Evolutionary conservation across 2,888 invertebrate genomes (phyloP).

Genomic region (Molanna angustata): DNA sequence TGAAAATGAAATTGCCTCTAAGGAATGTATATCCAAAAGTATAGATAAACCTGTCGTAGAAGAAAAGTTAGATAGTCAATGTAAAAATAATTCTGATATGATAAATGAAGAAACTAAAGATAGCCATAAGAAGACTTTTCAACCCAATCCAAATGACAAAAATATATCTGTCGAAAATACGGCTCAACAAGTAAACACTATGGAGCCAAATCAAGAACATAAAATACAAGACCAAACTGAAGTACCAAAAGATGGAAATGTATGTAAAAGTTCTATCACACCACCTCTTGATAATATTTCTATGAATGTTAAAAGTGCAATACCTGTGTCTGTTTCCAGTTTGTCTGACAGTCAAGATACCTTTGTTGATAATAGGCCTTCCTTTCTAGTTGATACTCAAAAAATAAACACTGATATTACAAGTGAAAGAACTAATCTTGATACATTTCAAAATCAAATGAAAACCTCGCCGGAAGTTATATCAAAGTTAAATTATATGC

Average conservation of each 20-base stretch:
- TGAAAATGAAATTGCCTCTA: no score
- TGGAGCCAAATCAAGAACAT: neutral
- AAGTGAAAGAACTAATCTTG: neutral
- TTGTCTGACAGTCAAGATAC: neutral
- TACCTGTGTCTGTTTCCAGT: neutral
- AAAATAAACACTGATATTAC: neutral
- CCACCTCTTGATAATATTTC: neutral
- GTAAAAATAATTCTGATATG: neutral
- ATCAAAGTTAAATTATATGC: conserved; percentile 13
- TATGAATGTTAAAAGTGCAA: neutral
- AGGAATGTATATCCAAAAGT: no score
- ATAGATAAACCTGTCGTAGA: neutral
- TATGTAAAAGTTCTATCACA: neutral
- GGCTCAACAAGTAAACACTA: neutral
- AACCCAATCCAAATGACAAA: no score
- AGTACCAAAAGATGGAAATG: neutral
- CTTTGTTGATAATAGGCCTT: neutral
- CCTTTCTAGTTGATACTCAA: neutral
- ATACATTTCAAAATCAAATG: conserved; percentile 10
- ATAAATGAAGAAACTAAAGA: conserved; percentile 13
- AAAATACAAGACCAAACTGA: neutral
- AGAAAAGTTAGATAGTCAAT: neutral
- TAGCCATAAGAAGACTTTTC: conserved; percentile 13
- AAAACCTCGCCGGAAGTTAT: conserved; percentile 10
- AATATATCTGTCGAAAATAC: no score